Base-by-base conservation (phyloP, 2,113 vertebrate genomes). In the Todiramphus saurophagus region DNA sequence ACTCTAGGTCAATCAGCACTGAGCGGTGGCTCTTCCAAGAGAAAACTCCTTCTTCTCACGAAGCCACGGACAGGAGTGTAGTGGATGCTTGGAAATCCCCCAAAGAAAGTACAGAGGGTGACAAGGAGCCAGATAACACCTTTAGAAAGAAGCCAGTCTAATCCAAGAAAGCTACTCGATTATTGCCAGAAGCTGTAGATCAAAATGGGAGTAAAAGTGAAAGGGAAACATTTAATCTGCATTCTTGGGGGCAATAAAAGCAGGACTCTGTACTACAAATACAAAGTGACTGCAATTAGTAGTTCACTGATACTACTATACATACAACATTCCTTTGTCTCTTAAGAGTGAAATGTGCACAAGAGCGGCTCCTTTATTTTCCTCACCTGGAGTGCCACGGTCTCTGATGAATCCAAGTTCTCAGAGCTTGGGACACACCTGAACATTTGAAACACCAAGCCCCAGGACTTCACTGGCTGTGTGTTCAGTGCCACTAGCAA, bases 261-360 rank as follows among this genome's bases (percentile, higher is more conserved):
- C 73, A 92, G 94, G 95, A 97, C 94, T 96, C 84, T 94, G 94
- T n/a, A 89, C 87, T 8, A 16, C 4, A 28, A 78, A 86, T 7
- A 41, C 19, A n/a, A 81, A 37, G 68, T 27, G 13, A 59, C 17
- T 39, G 75, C 50, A 48, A 24, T 66, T 73, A 62, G 2, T 37
- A 8, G 25, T 35, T 46, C 64, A 60, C 35, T 18, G 64, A 84
- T 67, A 70, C n/a, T 60, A 46, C 16, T 27, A 7, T 0, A 13
- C 3, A 4, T 4, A 6, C 44, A 55, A 56, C 30, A 83, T 44
- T 16, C 50, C 35, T 86, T 70, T 74, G 43, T 46, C 9, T 66
- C 23, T 58, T 16, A 39, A 13, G 5, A 64, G 17, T 11, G 10
- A 68, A 80, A 50, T 6, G 30, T 0, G 0, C 27, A 3, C 16